A percentile compares a stretch with the other conserved stretches of the same genome.
phyloP scores from a whole-genome alignment of 2,888 invertebrate species.

The Ochropleura leucogaster region DNA sequence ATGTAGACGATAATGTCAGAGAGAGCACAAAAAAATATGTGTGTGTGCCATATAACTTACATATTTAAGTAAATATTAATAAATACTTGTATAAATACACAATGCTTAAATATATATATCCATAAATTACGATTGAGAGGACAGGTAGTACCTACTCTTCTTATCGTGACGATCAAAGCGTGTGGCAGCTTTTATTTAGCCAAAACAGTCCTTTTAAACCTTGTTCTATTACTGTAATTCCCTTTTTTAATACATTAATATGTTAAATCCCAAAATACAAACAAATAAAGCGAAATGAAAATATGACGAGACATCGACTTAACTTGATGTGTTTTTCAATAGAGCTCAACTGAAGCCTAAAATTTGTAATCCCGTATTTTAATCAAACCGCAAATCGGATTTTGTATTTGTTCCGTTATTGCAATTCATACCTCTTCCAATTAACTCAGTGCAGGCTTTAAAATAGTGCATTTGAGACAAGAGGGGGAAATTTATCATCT shows the following conservation, averaged over 20 bases:
- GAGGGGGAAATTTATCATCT: no score
- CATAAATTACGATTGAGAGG: no score
- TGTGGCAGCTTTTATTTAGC: not conserved
- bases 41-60: no score
- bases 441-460: slow-evolving; percentile 17
- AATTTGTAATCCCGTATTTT: slow-evolving; percentile 40
- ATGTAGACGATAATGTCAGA: no score
- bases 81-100: no score
- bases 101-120: no score
- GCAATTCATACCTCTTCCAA: slow-evolving; percentile 16
- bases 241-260: no score
- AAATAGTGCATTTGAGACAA: not conserved
- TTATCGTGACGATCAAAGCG: not conserved
- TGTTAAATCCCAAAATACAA: not conserved
- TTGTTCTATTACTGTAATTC: not conserved
- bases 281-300: not conserved
- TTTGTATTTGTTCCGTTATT: slow-evolving; percentile 15
- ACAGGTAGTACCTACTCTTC: no score
- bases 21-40: no score
- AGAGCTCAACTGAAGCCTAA: slow-evolving; percentile 23
- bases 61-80: no score
- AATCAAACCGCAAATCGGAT: slow-evolving; percentile 34
- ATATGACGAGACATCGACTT: not conserved
- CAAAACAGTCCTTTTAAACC: not conserved
- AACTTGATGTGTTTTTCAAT: slow-evolving; percentile 24